Percentiles rank a stretch among this genome's conserved stretches.
phyloP scores from a whole-genome alignment of 2,797 vertebrate species.

The Amazonetta brasiliensis region DNA sequence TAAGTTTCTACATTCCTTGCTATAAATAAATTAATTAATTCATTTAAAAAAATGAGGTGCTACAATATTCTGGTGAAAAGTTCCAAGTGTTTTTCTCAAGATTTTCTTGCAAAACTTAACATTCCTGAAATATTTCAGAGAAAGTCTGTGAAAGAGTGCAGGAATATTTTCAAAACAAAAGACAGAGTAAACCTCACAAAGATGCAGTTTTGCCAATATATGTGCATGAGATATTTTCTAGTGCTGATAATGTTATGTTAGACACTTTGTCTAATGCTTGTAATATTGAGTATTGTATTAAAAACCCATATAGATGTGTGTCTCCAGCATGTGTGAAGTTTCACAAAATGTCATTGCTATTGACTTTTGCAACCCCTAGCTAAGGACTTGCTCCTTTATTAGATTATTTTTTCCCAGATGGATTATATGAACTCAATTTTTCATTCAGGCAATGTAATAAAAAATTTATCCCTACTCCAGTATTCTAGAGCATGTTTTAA shows the following conservation, averaged over 20 bases:
- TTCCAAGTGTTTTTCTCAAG: background rate
- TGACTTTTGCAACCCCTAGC: slow-evolving; percentile 24
- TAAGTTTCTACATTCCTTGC: background rate
- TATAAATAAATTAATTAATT: too few species aligned
- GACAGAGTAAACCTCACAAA: background rate
- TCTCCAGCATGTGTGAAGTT: slow-evolving; percentile 35
- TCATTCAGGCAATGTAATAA: background rate
- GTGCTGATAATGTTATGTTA: slow-evolving; percentile 23
- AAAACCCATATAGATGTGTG: slow-evolving; percentile 14
- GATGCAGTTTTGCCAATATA: background rate
- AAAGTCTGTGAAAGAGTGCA: background rate
- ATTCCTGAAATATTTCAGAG: background rate
- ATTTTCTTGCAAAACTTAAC: fast-evolving
- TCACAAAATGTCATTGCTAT: slow-evolving; percentile 33
- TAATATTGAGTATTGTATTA: slow-evolving; percentile 22
- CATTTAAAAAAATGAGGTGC: background rate
- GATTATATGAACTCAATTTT: slow-evolving; percentile 28
- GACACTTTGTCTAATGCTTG: slow-evolving; percentile 16
- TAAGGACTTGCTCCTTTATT: slow-evolving; percentile 33
- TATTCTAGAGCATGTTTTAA: background rate
- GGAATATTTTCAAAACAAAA: slow-evolving; percentile 15
- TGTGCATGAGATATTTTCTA: slow-evolving; percentile 2
- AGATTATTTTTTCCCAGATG: slow-evolving; percentile 37
- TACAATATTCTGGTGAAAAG: background rate
- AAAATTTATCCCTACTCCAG: background rate